A percentile compares a stretch with the other conserved stretches of the same genome.
Evolutionary conservation across 2,888 invertebrate genomes (phyloP).

Genomic region (Gnatocerus cornutus): DNA sequence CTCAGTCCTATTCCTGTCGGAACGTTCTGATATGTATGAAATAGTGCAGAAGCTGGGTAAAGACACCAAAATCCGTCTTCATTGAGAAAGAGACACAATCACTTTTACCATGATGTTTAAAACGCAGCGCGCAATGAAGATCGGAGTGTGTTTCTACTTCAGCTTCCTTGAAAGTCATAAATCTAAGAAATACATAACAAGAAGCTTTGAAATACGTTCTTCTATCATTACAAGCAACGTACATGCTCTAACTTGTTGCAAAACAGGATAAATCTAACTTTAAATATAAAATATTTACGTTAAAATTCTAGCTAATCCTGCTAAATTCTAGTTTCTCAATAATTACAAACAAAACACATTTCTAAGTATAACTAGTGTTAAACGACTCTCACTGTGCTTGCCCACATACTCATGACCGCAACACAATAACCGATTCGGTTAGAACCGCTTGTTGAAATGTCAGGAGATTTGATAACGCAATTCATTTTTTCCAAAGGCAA

Average conservation of each 20-base stretch:
- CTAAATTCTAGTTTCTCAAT: conserved; percentile 34
- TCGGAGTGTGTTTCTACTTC: conserved; percentile 24
- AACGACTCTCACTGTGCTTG: conserved; percentile 57
- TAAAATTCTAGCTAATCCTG: conserved; percentile 47
- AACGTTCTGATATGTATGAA: conserved; percentile 64
- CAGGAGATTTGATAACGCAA: conserved; percentile 79
- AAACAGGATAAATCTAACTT: conserved; percentile 53
- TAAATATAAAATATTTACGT: conserved; percentile 50
- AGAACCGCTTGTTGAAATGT: conserved; percentile 47
- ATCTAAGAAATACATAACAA: conserved; percentile 43
- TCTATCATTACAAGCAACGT: conserved; percentile 51
- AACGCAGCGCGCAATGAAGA: conserved; percentile 16
- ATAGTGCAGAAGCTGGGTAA: conserved; percentile 41
- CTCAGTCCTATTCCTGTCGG: conserved; percentile 55
- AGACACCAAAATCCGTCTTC: conserved; percentile 37
- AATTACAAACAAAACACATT: conserved; percentile 53
- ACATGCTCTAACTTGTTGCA: conserved; percentile 53
- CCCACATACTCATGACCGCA: conserved; percentile 51
- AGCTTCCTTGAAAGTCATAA: conserved; percentile 24
- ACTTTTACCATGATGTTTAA: conserved; percentile 54
- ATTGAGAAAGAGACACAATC: conserved; percentile 66
- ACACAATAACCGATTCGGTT: conserved; percentile 33
- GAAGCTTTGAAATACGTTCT: conserved; percentile 38
- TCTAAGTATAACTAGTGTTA: conserved; percentile 54
- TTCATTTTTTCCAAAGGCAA: conserved; percentile 89